Evolutionary conservation across 2,888 invertebrate species (phyloP).

Genomic region (Dendrolimus pini): DNA sequence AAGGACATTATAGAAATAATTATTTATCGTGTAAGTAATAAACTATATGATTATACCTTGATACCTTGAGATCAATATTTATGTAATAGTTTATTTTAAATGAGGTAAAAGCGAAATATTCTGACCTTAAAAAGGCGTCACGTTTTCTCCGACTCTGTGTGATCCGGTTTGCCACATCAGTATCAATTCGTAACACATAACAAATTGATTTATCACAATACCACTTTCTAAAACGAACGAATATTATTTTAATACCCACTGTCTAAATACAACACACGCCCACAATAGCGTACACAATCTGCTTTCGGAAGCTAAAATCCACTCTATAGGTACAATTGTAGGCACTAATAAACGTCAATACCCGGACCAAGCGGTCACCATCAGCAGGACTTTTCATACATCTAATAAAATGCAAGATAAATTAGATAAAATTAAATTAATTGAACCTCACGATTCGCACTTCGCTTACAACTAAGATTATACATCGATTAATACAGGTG

Average conservation of each 20-base stretch:
- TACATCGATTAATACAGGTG: not conserved
- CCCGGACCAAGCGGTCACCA: conserved; percentile 44
- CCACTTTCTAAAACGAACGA: conserved; percentile 31
- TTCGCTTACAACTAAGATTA: not conserved
- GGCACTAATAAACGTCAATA: conserved; percentile 56
- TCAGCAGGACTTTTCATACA: conserved; percentile 9
- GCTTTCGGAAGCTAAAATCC: conserved; percentile 46
- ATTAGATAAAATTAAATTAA: not conserved
- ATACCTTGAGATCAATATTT: too few relatives aligned
- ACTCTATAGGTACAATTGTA: conserved; percentile 25
- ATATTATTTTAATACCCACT: conserved; percentile 23
- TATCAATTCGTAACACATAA: conserved; percentile 58
- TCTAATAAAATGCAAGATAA: not conserved
- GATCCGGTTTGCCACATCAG: conserved; percentile 73
- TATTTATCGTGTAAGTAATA: too few relatives aligned
- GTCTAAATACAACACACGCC: conserved; percentile 40
- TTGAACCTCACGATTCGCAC: not conserved
- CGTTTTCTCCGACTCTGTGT: conserved; percentile 60
- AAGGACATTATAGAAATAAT: too few relatives aligned
- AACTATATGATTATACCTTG: too few relatives aligned
- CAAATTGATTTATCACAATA: conserved; percentile 38
- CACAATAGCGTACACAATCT: conserved; percentile 55
- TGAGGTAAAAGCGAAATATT: conserved; percentile 17
- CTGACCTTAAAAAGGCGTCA: conserved; percentile 68
- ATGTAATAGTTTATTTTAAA: not conserved